These are phyloP conservation scores for Asbolus verrucosus DNA, from an alignment of 1,140 invertebrate genomes.

Conservation along the genomic window DNA sequence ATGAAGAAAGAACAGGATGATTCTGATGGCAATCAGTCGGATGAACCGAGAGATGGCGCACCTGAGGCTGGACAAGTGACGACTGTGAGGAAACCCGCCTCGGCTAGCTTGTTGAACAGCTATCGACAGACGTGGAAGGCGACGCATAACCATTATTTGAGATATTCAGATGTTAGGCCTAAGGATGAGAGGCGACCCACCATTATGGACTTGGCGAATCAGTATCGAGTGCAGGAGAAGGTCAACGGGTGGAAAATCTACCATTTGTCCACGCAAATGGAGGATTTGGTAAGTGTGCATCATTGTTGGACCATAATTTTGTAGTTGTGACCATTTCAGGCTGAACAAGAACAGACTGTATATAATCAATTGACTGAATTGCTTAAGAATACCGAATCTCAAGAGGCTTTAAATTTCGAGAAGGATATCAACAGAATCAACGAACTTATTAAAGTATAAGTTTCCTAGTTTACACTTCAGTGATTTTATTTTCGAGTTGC, in stretches of 20 bases:
- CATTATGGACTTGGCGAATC: constrained; percentile 89
- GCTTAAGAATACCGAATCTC: constrained; percentile 75
- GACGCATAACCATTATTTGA: constrained; percentile 83
- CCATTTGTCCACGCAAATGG: constrained; percentile 92
- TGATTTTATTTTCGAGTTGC: constrained; percentile 42
- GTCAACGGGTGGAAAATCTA: constrained; percentile 96
- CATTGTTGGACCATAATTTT: neutral
- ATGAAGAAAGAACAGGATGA: constrained; percentile 65
- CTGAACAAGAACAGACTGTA: constrained; percentile 71
- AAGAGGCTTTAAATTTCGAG: constrained; percentile 70
- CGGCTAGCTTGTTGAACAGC: constrained; percentile 65
- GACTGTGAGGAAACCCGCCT: constrained; percentile 64
- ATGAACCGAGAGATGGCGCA: constrained; percentile 60
- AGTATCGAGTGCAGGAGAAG: constrained; percentile 87
- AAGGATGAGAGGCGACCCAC: constrained; percentile 86
- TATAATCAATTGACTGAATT: constrained; percentile 75
- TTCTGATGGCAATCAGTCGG: constrained; percentile 59
- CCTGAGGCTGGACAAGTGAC: constrained; percentile 56
- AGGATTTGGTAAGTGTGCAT: constrained; percentile 81
- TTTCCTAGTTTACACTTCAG: neutral
- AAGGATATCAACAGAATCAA: constrained; percentile 79
- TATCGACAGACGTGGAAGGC: constrained; percentile 70
- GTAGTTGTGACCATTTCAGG: constrained; percentile 60
- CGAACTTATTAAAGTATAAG: constrained; percentile 80
- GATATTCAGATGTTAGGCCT: constrained; percentile 88